A percentile compares a stretch with the other conserved stretches of the same genome.
Conservation (phyloP, 2,113 vertebrate genomes). For the Calyptommatus sinebrachiatus region DNA sequence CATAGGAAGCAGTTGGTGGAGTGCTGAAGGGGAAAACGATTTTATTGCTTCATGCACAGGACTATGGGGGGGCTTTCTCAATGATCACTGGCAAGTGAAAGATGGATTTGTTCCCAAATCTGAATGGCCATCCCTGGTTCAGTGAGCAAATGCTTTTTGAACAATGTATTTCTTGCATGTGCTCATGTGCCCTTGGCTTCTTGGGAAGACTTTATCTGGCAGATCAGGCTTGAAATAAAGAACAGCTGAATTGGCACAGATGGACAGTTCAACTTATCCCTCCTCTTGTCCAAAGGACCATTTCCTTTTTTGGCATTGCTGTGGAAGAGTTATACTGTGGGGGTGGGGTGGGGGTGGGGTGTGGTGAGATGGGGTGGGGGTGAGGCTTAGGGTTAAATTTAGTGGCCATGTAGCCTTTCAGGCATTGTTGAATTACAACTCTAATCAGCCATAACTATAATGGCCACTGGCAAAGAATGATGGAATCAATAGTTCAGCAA, state of each 20-base stretch:
- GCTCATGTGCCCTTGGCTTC: conserved; percentile 27
- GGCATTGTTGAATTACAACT: too few relatives aligned
- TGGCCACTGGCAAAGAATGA: too few relatives aligned
- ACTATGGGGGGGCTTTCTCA: not conserved
- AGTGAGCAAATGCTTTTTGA: conserved; percentile 28
- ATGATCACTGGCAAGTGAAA: conserved; percentile 24
- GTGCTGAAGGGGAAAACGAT: conserved; percentile 2
- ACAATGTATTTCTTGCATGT: conserved; percentile 32
- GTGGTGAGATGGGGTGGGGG: too few relatives aligned
- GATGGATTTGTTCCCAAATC: conserved; percentile 18
- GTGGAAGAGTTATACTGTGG: too few relatives aligned
- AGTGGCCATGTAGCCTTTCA: too few relatives aligned
- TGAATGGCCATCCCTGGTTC: conserved; percentile 37
- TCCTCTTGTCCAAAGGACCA: not conserved
- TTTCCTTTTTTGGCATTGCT: too few relatives aligned
- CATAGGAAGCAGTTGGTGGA: not conserved
- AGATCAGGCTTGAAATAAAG: conserved; percentile 28
- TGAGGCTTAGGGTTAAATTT: too few relatives aligned
- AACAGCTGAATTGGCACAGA: not conserved
- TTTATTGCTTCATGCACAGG: conserved; percentile 12
- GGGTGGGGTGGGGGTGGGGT: too few relatives aligned
- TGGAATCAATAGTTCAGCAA: too few relatives aligned
- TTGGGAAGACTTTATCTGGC: conserved; percentile 18
- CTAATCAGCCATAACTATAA: too few relatives aligned
- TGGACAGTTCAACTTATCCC: not conserved